Evolutionary conservation across 2,797 vertebrate species (phyloP).

Genomic region (Tarsius wallacei): DNA sequence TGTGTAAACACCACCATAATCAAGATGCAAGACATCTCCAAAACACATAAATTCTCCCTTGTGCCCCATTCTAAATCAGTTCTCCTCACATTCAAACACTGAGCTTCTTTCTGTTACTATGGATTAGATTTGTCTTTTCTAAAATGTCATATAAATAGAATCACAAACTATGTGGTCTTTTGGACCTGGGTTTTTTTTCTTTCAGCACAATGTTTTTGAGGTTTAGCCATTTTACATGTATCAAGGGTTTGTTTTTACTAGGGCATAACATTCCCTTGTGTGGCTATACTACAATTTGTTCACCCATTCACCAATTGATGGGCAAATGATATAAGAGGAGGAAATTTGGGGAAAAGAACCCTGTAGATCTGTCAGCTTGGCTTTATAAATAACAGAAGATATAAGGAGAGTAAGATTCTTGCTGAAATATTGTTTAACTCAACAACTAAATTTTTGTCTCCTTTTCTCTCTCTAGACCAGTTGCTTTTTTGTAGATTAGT

Average conservation of each 20-base stretch:
- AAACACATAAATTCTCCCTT: background rate
- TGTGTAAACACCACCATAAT: background rate
- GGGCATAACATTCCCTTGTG: background rate
- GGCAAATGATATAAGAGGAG: background rate
- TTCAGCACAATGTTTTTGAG: background rate
- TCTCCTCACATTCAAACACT: background rate
- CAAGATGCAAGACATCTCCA: conserved; percentile 47
- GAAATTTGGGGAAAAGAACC: background rate
- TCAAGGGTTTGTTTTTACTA: conserved; percentile 20
- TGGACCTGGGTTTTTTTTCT: background rate
- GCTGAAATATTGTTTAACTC: background rate
- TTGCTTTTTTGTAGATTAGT: conserved; percentile 13
- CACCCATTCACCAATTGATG: background rate
- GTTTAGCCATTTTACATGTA: background rate
- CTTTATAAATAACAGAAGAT: conserved; percentile 41
- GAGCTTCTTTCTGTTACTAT: background rate
- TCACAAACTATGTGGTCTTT: background rate
- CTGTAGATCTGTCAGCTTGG: background rate
- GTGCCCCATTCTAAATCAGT: background rate
- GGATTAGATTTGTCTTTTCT: conserved; percentile 15
- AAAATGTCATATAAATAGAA: conserved; percentile 24
- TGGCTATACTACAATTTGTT: background rate
- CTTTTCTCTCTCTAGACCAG: background rate
- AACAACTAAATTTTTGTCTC: background rate
- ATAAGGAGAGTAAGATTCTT: conserved; percentile 19